Evolutionary conservation across 2,888 invertebrate genomes (phyloP).

Genomic region (Pollenia labialis): DNA sequence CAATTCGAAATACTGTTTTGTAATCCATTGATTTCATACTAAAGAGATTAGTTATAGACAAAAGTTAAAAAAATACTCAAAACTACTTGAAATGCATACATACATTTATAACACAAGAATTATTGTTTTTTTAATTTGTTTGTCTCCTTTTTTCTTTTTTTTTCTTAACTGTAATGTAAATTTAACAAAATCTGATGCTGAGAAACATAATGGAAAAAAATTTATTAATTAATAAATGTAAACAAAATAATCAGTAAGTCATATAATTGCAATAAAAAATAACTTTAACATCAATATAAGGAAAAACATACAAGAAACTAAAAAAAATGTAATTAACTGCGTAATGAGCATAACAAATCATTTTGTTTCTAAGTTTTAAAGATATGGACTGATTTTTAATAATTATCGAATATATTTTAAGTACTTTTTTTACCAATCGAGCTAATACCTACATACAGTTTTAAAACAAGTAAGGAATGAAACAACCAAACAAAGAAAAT

Average conservation of each 20-base stretch:
- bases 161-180: conserved; percentile 67
- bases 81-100: too few relatives aligned
- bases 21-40: too few relatives aligned
- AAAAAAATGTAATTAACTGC: conserved; percentile 52
- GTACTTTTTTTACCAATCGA: conserved; percentile 67
- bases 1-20: too few relatives aligned
- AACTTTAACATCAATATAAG: conserved; percentile 47
- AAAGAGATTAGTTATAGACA: too few relatives aligned
- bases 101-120: background rate
- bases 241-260: conserved; percentile 62
- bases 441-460: conserved; percentile 56
- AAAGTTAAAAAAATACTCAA: too few relatives aligned
- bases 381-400: conserved; percentile 72
- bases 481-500: conserved; percentile 32
- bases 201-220: conserved; percentile 67
- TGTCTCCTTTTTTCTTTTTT: background rate
- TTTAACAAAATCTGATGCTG: conserved; percentile 73
- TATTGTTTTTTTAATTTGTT: background rate
- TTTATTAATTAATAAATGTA: conserved; percentile 57
- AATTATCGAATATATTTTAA: conserved; percentile 69
- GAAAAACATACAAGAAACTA: conserved; percentile 50
- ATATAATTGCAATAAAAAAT: conserved; percentile 48
- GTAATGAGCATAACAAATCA: conserved; percentile 54
- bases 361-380: conserved; percentile 68
- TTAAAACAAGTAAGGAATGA: conserved; percentile 49